These are phyloP conservation scores for Grammomys surdaster DNA, from an alignment of 2,113 vertebrate genomes.

Conservation along the genomic window DNA sequence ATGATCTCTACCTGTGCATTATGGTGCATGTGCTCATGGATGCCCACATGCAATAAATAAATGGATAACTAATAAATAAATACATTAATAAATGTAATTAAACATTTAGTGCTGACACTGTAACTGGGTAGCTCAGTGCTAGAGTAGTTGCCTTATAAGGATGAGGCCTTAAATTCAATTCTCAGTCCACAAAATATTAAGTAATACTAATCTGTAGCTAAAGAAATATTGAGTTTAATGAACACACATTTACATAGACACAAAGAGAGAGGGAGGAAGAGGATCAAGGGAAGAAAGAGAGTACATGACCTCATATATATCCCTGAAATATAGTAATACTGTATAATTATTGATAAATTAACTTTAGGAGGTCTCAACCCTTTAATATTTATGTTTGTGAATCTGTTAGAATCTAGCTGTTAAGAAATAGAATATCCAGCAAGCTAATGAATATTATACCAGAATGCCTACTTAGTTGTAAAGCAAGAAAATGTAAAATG, in stretches of 20 bases:
- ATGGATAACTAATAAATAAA: neutral
- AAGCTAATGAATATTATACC: neutral
- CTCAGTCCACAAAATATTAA: neutral
- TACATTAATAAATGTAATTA: neutral
- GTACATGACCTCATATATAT: neutral
- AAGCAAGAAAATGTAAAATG: neutral
- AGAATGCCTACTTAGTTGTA: conserved; percentile 13
- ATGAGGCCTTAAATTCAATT: neutral
- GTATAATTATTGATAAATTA: neutral
- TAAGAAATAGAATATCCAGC: neutral
- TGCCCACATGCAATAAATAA: neutral
- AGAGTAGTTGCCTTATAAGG: neutral
- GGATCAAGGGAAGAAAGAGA: neutral
- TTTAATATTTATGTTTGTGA: neutral
- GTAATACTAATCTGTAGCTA: neutral
- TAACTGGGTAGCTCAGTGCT: neutral
- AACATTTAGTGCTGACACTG: neutral
- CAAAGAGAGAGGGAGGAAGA: neutral
- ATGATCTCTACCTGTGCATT: neutral
- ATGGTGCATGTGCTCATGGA: neutral
- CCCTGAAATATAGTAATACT: neutral
- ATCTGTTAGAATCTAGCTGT: neutral
- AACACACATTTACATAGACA: neutral
- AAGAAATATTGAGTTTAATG: conserved; percentile 40
- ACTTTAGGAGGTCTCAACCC: neutral